Evolutionary conservation across 2,888 invertebrate species (phyloP).

Genomic region (Thysanoteuthis rhombus): DNA sequence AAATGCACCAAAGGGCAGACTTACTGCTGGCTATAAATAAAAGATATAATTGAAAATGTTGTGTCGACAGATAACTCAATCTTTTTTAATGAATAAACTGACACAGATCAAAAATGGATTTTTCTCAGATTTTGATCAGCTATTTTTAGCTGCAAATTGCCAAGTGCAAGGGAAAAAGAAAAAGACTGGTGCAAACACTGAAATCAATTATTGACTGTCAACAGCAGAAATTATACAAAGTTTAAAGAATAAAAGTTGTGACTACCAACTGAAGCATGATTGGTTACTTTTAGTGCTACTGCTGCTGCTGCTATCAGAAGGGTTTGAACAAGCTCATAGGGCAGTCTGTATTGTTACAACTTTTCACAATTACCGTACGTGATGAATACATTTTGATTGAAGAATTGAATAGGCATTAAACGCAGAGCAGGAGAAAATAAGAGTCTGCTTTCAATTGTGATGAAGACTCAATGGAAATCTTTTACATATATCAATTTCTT

Average conservation of each 20-base stretch:
- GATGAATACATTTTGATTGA: too few species aligned
- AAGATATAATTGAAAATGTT: not conserved
- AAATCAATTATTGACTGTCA: conserved; percentile 12
- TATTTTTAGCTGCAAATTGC: not conserved
- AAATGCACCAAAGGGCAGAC: not conserved
- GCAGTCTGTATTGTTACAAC: too few species aligned
- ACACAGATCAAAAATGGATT: not conserved
- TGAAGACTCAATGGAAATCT: too few species aligned
- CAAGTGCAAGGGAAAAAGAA: not conserved
- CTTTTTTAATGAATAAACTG: not conserved
- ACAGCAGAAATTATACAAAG: conserved; percentile 1
- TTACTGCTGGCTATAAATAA: not conserved
- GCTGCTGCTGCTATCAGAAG: too few species aligned
- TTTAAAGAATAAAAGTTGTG: not conserved
- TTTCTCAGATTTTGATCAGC: not conserved
- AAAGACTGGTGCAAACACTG: not conserved
- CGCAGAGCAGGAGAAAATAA: too few species aligned
- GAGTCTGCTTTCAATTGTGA: too few species aligned
- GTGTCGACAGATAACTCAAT: not conserved
- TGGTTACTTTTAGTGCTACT: not conserved
- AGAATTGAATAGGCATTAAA: too few species aligned
- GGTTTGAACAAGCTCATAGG: too few species aligned
- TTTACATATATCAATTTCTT: too few species aligned
- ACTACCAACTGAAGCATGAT: not conserved
- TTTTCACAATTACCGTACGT: too few species aligned